Evolutionary conservation across 1,140 invertebrate species (phyloP).

Genomic region (Drosophila punjabiensis): DNA sequence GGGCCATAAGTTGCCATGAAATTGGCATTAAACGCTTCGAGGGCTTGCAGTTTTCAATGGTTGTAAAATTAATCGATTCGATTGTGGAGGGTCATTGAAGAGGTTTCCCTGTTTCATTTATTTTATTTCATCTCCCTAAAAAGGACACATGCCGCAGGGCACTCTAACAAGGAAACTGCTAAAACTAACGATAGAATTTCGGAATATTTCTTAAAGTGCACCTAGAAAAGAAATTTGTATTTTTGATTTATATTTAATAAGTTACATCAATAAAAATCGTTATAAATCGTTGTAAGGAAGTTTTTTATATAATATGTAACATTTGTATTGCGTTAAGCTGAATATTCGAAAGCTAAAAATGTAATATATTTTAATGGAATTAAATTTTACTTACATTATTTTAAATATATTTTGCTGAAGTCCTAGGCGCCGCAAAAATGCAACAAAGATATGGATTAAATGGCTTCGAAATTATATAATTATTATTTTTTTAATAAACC

Average conservation of each 20-base stretch:
- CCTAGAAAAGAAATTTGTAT: not conserved
- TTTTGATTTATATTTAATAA: not conserved
- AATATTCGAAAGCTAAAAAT: not conserved
- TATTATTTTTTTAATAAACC: no score
- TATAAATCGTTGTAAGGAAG: not conserved
- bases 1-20: constrained; percentile 59
- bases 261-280: not conserved
- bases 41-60: constrained; percentile 52
- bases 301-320: no score
- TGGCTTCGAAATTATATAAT: not conserved
- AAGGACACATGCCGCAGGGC: not conserved
- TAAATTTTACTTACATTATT: not conserved
- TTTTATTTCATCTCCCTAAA: not conserved
- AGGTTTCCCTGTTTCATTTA: constrained; percentile 6
- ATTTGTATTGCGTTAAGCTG: no score
- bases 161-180: not conserved
- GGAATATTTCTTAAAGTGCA: not conserved
- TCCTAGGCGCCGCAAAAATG: not conserved
- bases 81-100: constrained; percentile 33
- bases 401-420: not conserved
- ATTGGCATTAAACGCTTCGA: constrained; percentile 59
- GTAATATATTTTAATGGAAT: not conserved
- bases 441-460: not conserved
- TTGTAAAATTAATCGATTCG: constrained; percentile 55
- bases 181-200: not conserved